Evolutionary conservation across 1,140 invertebrate genomes (phyloP), one percentile per base, ranked within the genome.

Genomic region (Drosophila azteca): DNA sequence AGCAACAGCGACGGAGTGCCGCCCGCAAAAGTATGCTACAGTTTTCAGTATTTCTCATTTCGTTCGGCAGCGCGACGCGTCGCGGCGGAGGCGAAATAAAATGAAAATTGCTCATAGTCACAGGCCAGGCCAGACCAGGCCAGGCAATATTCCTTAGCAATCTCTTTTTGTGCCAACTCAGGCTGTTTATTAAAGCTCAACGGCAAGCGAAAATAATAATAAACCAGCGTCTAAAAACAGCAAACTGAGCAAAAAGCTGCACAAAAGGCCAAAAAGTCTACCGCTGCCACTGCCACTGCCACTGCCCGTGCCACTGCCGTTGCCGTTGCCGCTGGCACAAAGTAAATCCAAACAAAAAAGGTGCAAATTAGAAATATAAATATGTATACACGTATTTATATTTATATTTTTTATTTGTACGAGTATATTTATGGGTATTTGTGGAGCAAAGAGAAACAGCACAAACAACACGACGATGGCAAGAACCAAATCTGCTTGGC

Each of bases 301-400:
- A n/a, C n/a, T 35, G 31, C 31, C 8, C n/a, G n/a, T n/a, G n/a
- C n/a, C n/a, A n/a, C n/a, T 35, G 31, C 31, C 8, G 2, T 3
- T 35, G 35, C 35, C 31, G 31, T 9, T 11, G 35, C 2, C 9
- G 31, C 53, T 46, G 53, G 43, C 35, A 11, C 45, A 64, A 51
- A 49, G 44, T 57, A 68, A 60, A 76, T 44, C 31, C 72, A 76
- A 62, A 76, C 72, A 68, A 67, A 57, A 87, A 87, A 85, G 82
- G 82, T 82, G 69, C 65, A 85, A 87, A 85, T 87, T 87, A 85
- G 70, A 81, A 77, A 68, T 60, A 81, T 59, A 81, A 80, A 77
- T 62, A 73, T 52, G 53, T 51, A 58, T 58, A 61, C 17, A 52
- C 22, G 8, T 62, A 45, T 31, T 43, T 61, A 22, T 53, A 15